Evolutionary conservation across 2,113 vertebrate species (phyloP), one percentile per base, ranked within the genome.

Genomic region (Cebidichthys violaceus): DNA sequence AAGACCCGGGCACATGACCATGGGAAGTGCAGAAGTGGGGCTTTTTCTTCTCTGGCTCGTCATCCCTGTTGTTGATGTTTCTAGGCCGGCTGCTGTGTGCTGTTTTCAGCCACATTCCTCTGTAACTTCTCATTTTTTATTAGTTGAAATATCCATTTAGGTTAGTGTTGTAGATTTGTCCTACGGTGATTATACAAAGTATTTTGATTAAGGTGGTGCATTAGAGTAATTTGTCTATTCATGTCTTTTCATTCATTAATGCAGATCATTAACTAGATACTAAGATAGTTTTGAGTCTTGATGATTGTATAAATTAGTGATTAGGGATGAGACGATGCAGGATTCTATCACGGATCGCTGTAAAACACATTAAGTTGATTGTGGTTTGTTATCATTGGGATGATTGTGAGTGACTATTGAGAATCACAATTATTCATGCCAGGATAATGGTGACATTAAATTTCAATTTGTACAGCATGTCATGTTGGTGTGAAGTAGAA

Each of bases 1-100:
- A 71, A 86, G 86, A 81, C 50, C 43, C 55, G 39, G 69, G 55
- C 91, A 91, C 87, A 86, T 92, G 92, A 91, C 81, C 61, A 60
- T 74, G 82, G 69, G 88, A 90, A 91, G 72, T 85, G 39, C 70
- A 81, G 62, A 84, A 85, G n/a, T 70, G 61, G 79, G 75, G 80
- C 61, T 90, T 85, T 86, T 57, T 57, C 54, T 57, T 75, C 14
- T n/a, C 50, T n/a, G 22, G 29, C 20, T 64, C 2, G 9, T 80
- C 79, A 69, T 77, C 2, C 1, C 61, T 79, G 41, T 77, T 77
- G 62, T 33, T 70, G 18, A 78, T 80, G 83, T 24, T 83, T 77
- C 45, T 29, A 3, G 15, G 22, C 50, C 74, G 29, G 18, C 43
- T 75, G 24, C 31, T 85, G 52, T 70, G 18, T 81, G 43, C 24